These are phyloP conservation scores for Gallinago media DNA, from an alignment of 2,113 vertebrate genomes.

Conservation along the genomic window DNA sequence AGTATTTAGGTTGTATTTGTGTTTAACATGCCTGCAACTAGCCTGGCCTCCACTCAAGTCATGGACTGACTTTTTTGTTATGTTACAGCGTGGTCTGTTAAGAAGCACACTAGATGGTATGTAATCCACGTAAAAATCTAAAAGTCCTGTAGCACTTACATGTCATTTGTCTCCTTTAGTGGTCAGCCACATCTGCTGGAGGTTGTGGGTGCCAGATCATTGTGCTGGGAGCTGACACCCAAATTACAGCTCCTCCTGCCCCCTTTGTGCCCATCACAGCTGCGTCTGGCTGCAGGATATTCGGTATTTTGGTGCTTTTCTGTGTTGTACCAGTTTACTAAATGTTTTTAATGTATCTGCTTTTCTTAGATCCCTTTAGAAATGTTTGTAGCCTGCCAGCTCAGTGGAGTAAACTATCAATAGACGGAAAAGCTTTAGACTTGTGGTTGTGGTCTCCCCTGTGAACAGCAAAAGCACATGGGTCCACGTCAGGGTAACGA, in stretches of 20 bases:
- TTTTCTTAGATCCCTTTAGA: background rate
- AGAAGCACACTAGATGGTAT: background rate
- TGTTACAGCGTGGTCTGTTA: background rate
- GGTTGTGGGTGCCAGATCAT: background rate
- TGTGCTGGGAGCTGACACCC: background rate
- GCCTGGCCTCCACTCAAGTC: background rate
- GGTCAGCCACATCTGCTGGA: background rate
- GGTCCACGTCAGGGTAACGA: background rate
- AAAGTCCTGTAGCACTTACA: background rate
- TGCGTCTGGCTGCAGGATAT: background rate
- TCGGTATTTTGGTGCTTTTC: background rate
- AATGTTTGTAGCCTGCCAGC: background rate
- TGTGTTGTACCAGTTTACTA: background rate
- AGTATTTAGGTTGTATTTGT: background rate
- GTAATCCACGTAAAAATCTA: background rate
- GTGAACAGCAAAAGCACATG: fast-evolving
- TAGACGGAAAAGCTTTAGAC: background rate
- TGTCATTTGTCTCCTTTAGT: background rate
- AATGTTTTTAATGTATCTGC: background rate
- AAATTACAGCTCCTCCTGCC: background rate
- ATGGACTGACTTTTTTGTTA: background rate
- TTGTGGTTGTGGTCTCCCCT: background rate
- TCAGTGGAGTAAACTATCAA: background rate
- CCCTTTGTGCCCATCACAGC: background rate
- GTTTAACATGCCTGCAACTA: background rate